Base-by-base conservation (phyloP, 2,888 invertebrate species). In the Candidula unifasciata region DNA sequence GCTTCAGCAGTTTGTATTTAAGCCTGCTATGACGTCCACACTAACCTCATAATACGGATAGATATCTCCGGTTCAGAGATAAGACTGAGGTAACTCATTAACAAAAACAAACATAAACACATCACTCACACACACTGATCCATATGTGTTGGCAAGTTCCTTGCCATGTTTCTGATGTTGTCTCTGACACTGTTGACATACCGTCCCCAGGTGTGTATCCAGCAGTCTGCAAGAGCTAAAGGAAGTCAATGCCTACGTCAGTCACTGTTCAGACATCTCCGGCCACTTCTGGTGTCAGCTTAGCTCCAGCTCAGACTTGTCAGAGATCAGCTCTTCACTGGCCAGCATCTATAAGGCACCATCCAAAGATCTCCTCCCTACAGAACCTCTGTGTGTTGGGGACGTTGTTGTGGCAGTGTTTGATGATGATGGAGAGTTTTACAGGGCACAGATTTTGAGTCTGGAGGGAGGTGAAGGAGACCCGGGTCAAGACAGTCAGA, bases 261-360 rank as follows among this genome's bases (percentile, higher is more conserved):
- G 87, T 52, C 86, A 87, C 30, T 73, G 87, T 16, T 88, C 81
- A 33, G 88, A 85, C 24, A 90, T 91, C 3, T 44, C 44, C 44
- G 6, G 44, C 44, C 86, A 88, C 73, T 91, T 92, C 80, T 92
- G 90, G 90, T 91, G 91, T 82, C 91, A 92, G 80, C 86, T 89
- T 37, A 85, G 87, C 0, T 68, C 85, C 18, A 78, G 85, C 30
- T 81, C 86, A 18, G 85, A 85, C 6, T 66, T 91, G 35, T 88
- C 89, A 27, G 86, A 88, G 21, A 74, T 90, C 64, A 88, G 87
- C 84, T 86, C 86, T 13, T 79, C 87, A 30, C 82, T 91, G 35
- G 87, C 88, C 73, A 82, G 85, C 52, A 69, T 73, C 16, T 85
- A 82, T 24, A 35, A 30, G 10, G n/a, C 35, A 52, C 57, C 27